These are phyloP conservation scores for Papilio polyxenes DNA, from an alignment of 1,140 invertebrate species.

Conservation along the genomic window DNA sequence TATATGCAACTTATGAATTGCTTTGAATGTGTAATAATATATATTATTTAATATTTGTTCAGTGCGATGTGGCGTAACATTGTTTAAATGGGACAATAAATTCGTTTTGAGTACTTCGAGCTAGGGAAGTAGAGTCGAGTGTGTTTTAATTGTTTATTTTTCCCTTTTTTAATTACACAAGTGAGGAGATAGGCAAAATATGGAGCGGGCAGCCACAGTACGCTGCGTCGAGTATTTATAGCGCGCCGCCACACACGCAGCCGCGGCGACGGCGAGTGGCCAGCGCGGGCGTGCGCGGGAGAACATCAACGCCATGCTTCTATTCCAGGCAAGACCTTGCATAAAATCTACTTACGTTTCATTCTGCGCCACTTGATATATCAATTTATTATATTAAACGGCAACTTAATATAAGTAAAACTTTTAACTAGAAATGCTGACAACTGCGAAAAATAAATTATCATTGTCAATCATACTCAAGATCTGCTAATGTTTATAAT, in stretches of 20 bases:
- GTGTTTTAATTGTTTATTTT: constrained; percentile 39
- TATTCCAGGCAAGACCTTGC: constrained; percentile 68
- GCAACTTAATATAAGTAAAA: neutral
- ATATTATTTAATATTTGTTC: constrained; percentile 5
- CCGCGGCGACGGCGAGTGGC: constrained; percentile 40
- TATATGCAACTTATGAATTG: constrained; percentile 30
- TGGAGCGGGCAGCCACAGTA: constrained; percentile 47
- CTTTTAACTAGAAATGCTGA: neutral
- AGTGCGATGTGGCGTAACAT: constrained; percentile 14
- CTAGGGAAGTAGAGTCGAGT: constrained; percentile 15
- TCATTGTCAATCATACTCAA: neutral
- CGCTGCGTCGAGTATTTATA: constrained; percentile 67
- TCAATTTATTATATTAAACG: neutral
- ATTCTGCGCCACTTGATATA: constrained; percentile 15
- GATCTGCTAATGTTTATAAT: neutral
- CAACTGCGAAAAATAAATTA: neutral
- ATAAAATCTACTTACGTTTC: constrained; percentile 41
- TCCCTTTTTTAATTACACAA: constrained; percentile 42
- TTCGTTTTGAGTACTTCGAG: constrained; percentile 9
- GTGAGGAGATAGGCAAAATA: constrained; percentile 44
- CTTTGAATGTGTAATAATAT: neutral
- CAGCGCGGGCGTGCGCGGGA: constrained; percentile 57
- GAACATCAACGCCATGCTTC: constrained; percentile 54
- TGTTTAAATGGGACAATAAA: constrained; percentile 13
- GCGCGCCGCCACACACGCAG: constrained; percentile 63